These are phyloP conservation scores for Drosophila sulfurigaster DNA, from an alignment of 1,140 invertebrate genomes.

Conservation along the genomic window DNA sequence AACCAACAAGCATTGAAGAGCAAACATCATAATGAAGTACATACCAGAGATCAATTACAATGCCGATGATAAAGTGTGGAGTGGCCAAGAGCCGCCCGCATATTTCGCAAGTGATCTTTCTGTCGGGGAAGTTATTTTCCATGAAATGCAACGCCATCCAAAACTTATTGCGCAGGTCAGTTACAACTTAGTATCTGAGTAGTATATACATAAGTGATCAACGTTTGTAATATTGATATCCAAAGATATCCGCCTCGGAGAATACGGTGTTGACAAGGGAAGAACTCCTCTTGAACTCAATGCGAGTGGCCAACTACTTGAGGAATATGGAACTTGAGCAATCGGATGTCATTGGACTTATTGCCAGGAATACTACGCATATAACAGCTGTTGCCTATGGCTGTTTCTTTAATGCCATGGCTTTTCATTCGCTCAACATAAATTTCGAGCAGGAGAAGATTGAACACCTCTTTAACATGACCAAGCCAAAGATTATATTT, in stretches of 20 bases:
- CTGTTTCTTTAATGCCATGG: constrained; percentile 5
- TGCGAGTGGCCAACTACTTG: background rate
- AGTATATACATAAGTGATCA: no score
- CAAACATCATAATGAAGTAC: background rate
- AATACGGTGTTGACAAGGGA: background rate
- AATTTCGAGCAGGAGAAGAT: constrained; percentile 1
- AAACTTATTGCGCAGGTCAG: constrained; percentile 5
- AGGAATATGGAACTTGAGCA: background rate
- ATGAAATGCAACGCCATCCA: constrained; percentile 10
- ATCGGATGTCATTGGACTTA: constrained; percentile 10
- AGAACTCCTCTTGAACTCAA: background rate
- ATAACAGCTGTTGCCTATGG: constrained; percentile 4
- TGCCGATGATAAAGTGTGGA: constrained; percentile 12
- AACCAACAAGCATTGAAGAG: background rate
- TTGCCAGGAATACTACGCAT: constrained; percentile 17
- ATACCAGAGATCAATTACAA: constrained; percentile 8
- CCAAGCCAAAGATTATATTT: constrained; percentile 11
- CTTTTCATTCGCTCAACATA: constrained; percentile 1
- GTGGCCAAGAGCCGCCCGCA: background rate
- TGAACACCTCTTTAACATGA: background rate
- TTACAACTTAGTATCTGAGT: background rate
- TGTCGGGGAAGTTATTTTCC: background rate
- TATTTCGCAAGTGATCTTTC: constrained; percentile 5
- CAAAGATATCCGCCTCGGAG: background rate
- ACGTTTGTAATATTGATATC: background rate